These are phyloP conservation scores for Chrysochloris asiatica DNA, from an alignment of 2,113 vertebrate genomes.

Conservation along the genomic window DNA sequence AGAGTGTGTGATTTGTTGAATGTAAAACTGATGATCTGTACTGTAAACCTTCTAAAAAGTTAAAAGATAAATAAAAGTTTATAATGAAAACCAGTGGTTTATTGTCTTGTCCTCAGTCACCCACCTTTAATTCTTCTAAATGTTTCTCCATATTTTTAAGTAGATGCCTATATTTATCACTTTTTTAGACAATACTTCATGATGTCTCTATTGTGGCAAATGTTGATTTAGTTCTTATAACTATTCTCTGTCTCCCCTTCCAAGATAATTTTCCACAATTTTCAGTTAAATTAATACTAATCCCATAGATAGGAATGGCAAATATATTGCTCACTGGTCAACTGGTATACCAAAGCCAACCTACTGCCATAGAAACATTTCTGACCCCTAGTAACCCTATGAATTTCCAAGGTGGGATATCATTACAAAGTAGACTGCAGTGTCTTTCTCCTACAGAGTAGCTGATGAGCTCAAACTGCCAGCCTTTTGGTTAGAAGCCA, in stretches of 20 bases:
- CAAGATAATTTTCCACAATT: background rate
- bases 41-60: no score
- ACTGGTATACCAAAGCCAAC: background rate
- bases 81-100: background rate
- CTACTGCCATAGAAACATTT: background rate
- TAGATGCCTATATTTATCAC: background rate
- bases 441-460: background rate
- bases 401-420: background rate
- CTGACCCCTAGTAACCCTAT: background rate
- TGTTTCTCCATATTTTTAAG: constrained; percentile 46
- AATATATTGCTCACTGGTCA: background rate
- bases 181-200: background rate
- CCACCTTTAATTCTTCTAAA: background rate
- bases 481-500: background rate
- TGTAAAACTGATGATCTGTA: no score
- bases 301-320: background rate
- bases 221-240: background rate
- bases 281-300: background rate
- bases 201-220: background rate
- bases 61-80: no score
- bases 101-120: background rate
- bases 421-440: background rate
- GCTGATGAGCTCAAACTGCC: background rate
- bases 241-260: background rate
- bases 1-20: no score